Evolutionary conservation across 2,888 invertebrate genomes (phyloP), one percentile per base, ranked within the genome.

Genomic region (Geophilus truncorum): DNA sequence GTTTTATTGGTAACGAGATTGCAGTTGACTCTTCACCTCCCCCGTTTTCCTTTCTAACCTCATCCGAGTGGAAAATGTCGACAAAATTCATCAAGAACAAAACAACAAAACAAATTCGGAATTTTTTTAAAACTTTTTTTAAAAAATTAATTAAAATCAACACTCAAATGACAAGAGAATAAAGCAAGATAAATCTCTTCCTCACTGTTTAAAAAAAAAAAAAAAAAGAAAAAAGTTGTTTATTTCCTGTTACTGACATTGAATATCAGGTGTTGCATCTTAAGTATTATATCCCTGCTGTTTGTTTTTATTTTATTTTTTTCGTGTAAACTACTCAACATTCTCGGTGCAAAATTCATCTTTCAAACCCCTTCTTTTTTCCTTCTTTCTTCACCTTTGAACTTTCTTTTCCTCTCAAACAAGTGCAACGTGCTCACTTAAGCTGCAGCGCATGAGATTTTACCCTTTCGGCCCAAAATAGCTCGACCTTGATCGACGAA

Each of bases 1-100:
- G 70, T 70, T 70, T 70, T 70, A 70, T 70, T 70, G 70, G 70
- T 70, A 70, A 70, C 70, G 15, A 70, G 70, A 70, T 70, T 70
- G 70, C 70, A n/a, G 25, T 70, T 70, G 70, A 70, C 70, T 70
- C 28, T 70, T 70, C 70, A 70, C 70, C 28, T 70, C 28, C 25
- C 15, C 70, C 70, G 25, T 70, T 70, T 28, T 70, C 28, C 10
- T 70, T 70, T 70, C 70, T 15, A 70, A 51, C 51, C 21, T 51
- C 51, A 51, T 51, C 51, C 51, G 6, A 18, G 51, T 21, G 51
- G 51, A 51, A 51, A 45, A 45, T 45, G n/a, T 3, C 9, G 10
- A 62, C 25, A 62, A 62, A 70, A 70, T 70, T 70, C 70, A 23
- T 70, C 70, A 70, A 70, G 28, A 70, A 9, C 5, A 21, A 51